Conservation (phyloP, 2,888 invertebrate species). For the Steinernema scapterisci region DNA sequence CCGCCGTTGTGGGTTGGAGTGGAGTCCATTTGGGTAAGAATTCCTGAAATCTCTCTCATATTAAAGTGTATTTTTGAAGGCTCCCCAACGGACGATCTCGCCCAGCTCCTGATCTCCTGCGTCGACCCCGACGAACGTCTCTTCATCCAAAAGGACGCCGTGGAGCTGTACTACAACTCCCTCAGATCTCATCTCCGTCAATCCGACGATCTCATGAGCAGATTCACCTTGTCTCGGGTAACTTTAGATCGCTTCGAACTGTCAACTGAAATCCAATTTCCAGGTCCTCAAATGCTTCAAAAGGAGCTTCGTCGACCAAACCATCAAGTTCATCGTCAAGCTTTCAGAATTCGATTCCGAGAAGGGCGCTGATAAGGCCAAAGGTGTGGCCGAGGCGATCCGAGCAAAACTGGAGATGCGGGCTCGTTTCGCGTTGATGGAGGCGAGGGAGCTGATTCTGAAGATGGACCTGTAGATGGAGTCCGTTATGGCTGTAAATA, state of each 20-base stretch:
- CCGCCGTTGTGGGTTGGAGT: not conserved
- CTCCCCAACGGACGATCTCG: conserved; percentile 19
- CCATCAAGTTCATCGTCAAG: not conserved
- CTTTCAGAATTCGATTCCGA: not conserved
- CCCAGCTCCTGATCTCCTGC: not conserved
- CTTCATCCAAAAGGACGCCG: not conserved
- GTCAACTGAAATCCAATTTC: not conserved
- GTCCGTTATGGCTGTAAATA: too few species aligned
- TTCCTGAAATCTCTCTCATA: too few species aligned
- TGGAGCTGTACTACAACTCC: conserved; percentile 23
- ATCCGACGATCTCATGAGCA: not conserved
- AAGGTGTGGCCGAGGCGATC: not conserved
- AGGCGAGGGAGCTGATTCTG: not conserved
- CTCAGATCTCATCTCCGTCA: not conserved
- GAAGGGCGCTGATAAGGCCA: not conserved
- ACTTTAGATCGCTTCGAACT: not conserved
- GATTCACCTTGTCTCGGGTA: not conserved
- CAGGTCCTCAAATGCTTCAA: conserved; percentile 6
- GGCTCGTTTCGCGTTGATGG: conserved; percentile 13
- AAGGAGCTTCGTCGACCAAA: not conserved
- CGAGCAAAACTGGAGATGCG: not conserved
- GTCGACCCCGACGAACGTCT: conserved; percentile 14
- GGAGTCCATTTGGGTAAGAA: not conserved
- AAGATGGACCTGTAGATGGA: not conserved
- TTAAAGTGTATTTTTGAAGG: not conserved